These are phyloP conservation scores for Drosophila neotestacea DNA, from an alignment of 2,888 invertebrate genomes.

Conservation along the genomic window DNA sequence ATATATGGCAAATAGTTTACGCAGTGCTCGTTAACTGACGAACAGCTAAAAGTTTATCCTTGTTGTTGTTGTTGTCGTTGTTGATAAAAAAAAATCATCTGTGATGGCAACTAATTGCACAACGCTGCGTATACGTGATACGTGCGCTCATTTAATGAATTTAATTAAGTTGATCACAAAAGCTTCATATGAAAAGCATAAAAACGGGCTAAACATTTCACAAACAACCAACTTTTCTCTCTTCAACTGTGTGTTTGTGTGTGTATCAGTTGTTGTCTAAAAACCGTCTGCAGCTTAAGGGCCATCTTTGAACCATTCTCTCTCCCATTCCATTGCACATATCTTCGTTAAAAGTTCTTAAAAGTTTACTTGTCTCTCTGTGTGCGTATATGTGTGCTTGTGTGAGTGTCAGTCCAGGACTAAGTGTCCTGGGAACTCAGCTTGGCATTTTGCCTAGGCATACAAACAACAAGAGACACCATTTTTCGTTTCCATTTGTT, in stretches of 20 bases:
- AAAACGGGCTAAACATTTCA: constrained; percentile 64
- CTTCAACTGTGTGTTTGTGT: constrained; percentile 1
- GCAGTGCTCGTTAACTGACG: constrained; percentile 12
- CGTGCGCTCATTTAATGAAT: constrained; percentile 65
- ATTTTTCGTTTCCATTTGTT: constrained; percentile 15
- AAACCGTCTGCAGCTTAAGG: constrained; percentile 39
- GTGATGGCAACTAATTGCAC: constrained; percentile 63
- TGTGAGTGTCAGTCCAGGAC: constrained; percentile 31
- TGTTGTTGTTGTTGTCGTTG: constrained; percentile 16
- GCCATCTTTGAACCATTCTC: constrained; percentile 22
- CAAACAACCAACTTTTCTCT: constrained; percentile 52
- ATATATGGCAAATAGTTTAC: constrained; percentile 42
- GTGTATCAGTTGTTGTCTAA: constrained; percentile 37
- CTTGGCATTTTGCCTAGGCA: constrained; percentile 68
- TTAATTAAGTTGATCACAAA: constrained; percentile 77
- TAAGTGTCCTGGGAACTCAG: constrained; percentile 46
- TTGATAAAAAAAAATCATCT: constrained; percentile 36
- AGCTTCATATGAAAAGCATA: constrained; percentile 59
- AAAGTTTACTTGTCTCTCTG: constrained; percentile 57
- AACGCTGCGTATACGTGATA: constrained; percentile 58
- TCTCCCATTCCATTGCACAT: constrained; percentile 35
- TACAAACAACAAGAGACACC: constrained; percentile 33
- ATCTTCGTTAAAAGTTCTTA: constrained; percentile 75
- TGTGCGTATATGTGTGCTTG: constrained; percentile 2
- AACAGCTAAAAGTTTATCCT: constrained; percentile 34